phyloP scores from a whole-genome alignment of 1,140 invertebrate genomes.

The Coenobita brevimanus region DNA sequence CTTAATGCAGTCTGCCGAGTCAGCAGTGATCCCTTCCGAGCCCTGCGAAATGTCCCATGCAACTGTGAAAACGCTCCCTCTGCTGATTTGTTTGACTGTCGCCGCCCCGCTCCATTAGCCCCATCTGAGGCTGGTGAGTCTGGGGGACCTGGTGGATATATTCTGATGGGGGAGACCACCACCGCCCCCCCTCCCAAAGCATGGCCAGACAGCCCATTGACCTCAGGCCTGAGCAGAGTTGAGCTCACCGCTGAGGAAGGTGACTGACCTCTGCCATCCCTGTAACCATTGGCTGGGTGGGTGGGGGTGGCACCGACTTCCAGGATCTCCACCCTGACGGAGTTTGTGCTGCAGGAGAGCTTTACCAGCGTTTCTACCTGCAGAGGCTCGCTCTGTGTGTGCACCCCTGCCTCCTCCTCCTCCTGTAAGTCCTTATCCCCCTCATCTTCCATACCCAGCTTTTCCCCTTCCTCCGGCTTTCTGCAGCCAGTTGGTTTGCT shows the following conservation, averaged over 20 bases:
- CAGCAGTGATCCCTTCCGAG: slow-evolving; percentile 74
- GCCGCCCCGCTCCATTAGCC: neutral
- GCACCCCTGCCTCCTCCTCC: neutral
- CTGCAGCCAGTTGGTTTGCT: neutral
- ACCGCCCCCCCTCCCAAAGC: neutral
- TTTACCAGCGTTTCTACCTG: slow-evolving; percentile 38
- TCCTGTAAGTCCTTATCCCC: no score
- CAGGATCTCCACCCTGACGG: slow-evolving; percentile 41
- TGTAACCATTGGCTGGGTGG: neutral
- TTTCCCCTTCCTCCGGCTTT: neutral
- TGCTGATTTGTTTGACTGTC: slow-evolving; percentile 41
- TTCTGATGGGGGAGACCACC: slow-evolving; percentile 36
- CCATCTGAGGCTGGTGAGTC: slow-evolving; percentile 26
- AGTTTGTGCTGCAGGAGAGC: slow-evolving; percentile 41
- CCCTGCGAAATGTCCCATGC: slow-evolving; percentile 43
- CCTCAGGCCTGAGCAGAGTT: slow-evolving; percentile 32
- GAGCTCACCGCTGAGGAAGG: slow-evolving; percentile 1
- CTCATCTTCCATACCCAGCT: neutral
- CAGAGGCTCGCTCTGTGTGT: neutral
- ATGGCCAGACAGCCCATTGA: slow-evolving; percentile 34
- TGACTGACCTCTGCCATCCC: neutral
- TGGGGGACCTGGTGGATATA: slow-evolving; percentile 42
- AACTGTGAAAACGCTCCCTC: slow-evolving; percentile 31
- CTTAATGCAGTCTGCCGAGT: slow-evolving; percentile 74
- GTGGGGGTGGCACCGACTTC: neutral